Evolutionary conservation across 2,797 vertebrate genomes (phyloP), one percentile per base, ranked within the genome.

Genomic region (Coregonus sp.): DNA sequence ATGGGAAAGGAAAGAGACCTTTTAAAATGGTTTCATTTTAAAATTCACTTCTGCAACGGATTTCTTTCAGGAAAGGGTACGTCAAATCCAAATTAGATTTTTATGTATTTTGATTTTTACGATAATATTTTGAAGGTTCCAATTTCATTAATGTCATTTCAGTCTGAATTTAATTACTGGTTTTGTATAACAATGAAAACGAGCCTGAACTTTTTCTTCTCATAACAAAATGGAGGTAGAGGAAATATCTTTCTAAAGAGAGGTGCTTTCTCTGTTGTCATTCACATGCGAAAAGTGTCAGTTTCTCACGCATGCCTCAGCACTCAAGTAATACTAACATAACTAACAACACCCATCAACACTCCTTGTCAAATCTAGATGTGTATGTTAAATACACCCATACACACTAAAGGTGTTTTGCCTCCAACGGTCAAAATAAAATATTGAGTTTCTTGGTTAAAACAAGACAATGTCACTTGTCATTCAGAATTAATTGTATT

Each of bases 1-100:
- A 74, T 63, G 18, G 77, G 68, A 72, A 78, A 81, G 12, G 54
- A 73, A 72, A 47, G 65, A 3, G 16, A 68, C 35, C 15, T 52
- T 47, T 56, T 59, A 63, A 54, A 72, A 71, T 20, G 29, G 31
- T 31, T 72, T 77, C 31, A 70, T 51, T 59, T 69, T 56, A 4
- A 68, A 69, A 37, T 51, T 40, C 50, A 20, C 52, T 11, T 50
- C 40, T 31, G 61, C 29, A 65, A 50, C 50, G 4, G 51, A 56
- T 73, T 12, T 59, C 7, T 72, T 73, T 73, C n/a, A 11, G 54
- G 63, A 66, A 81, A 65, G 11, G n/a, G 40, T 7, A 75, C 15
- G 1, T 69, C 68, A 74, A 37, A 37, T 37, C 5, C n/a, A 14
- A 15, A 16, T 72, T 29, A 2, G 5, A 54, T 72, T 72, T 56